Conservation (phyloP, 2,888 invertebrate genomes). For the Heliconius ethilla region DNA sequence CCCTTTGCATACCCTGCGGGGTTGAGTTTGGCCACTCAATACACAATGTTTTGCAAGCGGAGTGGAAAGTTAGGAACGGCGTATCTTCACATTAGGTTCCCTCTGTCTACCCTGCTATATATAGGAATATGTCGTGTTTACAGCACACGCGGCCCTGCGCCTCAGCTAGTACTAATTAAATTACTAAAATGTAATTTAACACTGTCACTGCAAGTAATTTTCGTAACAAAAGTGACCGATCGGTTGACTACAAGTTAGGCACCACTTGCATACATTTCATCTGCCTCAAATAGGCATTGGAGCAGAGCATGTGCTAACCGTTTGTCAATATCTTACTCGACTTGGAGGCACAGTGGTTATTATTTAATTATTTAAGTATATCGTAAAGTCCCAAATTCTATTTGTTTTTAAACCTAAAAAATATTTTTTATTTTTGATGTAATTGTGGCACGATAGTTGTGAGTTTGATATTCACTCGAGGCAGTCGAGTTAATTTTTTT, state of each 20-base stretch:
- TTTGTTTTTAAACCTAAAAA: neutral
- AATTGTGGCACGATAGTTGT: too few species aligned
- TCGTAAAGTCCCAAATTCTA: neutral
- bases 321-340: conserved; percentile 13
- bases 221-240: neutral
- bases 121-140: too few species aligned
- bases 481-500: neutral
- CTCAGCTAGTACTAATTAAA: too few species aligned
- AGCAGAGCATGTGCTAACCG: conserved; percentile 16
- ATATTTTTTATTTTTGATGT: too few species aligned
- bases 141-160: too few species aligned
- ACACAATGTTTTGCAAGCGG: neutral
- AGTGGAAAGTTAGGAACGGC: neutral
- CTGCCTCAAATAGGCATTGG: conserved; percentile 28
- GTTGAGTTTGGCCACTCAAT: neutral
- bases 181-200: neutral
- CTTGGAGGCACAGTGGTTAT: neutral
- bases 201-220: neutral
- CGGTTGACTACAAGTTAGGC: conserved; percentile 2
- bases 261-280: conserved; percentile 21
- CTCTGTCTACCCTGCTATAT: too few species aligned
- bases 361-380: neutral
- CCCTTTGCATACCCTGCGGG: neutral
- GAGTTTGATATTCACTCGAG: neutral
- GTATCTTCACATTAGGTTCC: neutral